phyloP scores from a whole-genome alignment of 2,113 vertebrate species.

The Formicarius rufipectus region DNA sequence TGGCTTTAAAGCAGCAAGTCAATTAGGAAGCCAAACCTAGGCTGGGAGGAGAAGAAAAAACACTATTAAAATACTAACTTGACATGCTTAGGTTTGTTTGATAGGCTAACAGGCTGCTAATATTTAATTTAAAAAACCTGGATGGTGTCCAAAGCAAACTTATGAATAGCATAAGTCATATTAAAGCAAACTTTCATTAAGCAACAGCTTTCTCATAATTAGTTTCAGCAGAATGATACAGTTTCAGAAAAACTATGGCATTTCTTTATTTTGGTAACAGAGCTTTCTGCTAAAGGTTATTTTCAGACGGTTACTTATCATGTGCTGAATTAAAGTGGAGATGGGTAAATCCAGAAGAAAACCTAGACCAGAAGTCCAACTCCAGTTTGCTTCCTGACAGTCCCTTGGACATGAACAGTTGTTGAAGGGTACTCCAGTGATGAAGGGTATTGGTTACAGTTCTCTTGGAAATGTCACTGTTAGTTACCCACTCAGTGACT shows the following conservation, averaged over 20 bases:
- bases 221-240: slow-evolving; percentile 38
- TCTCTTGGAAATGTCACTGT: background rate
- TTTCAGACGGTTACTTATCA: background rate
- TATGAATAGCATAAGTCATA: slow-evolving; percentile 57
- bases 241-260: slow-evolving; percentile 35
- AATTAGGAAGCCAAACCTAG: slow-evolving; percentile 41
- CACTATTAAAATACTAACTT: slow-evolving; percentile 47
- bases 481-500: background rate
- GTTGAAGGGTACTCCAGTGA: background rate
- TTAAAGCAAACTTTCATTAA: slow-evolving; percentile 67
- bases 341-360: background rate
- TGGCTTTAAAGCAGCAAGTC: slow-evolving; percentile 52
- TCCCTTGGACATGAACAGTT: background rate
- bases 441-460: background rate
- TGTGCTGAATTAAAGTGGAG: background rate
- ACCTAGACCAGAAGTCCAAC: background rate
- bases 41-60: slow-evolving; percentile 8
- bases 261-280: slow-evolving; percentile 33
- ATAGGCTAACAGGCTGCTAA: slow-evolving; percentile 54
- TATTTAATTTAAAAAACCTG: slow-evolving; percentile 64
- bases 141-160: slow-evolving; percentile 58
- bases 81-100: slow-evolving; percentile 55
- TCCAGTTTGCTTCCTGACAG: background rate
- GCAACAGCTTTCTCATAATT: slow-evolving; percentile 55
- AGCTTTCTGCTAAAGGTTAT: slow-evolving; percentile 41